Evolutionary conservation across 1,140 invertebrate genomes (phyloP).

Genomic region (Probaryconus sp.): DNA sequence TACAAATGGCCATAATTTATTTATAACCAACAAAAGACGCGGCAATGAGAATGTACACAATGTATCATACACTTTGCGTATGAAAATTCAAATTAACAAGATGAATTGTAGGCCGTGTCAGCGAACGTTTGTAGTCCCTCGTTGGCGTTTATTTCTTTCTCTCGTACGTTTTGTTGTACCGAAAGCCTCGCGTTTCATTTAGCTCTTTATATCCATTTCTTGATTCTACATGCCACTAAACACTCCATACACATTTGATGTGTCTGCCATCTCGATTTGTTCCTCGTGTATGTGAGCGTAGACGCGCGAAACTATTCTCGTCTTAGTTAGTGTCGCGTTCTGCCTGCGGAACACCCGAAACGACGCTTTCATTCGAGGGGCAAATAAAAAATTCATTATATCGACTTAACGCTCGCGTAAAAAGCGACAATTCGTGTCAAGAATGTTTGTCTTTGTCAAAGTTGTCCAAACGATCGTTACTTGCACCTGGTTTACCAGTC

Average conservation of each 20-base stretch:
- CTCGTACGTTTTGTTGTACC: conserved; percentile 24
- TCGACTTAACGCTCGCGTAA: not conserved
- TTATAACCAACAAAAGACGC: conserved; percentile 46
- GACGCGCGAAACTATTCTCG: conserved; percentile 65
- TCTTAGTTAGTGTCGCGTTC: conserved; percentile 44
- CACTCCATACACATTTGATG: conserved; percentile 60
- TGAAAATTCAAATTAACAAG: conserved; percentile 56
- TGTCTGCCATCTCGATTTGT: conserved; percentile 61
- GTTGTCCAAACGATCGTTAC: conserved; percentile 5
- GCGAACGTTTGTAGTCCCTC: conserved; percentile 32
- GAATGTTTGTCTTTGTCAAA: conserved; percentile 32
- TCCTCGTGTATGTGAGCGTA: conserved; percentile 54
- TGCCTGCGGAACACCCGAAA: too few species aligned
- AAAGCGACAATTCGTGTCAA: conserved; percentile 7
- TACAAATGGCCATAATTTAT: conserved; percentile 35
- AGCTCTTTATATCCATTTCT: conserved; percentile 46
- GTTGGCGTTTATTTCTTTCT: conserved; percentile 36
- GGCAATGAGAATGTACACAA: not conserved
- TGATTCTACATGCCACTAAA: conserved; percentile 58
- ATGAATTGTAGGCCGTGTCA: conserved; percentile 49
- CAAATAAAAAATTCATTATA: conserved; percentile 18
- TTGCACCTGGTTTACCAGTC: not conserved
- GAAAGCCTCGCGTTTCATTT: conserved; percentile 35
- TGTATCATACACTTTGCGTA: conserved; percentile 32
- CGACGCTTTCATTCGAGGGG: not conserved